phyloP scores from a whole-genome alignment of 2,797 vertebrate genomes.

The Scyliorhinus canicula region DNA sequence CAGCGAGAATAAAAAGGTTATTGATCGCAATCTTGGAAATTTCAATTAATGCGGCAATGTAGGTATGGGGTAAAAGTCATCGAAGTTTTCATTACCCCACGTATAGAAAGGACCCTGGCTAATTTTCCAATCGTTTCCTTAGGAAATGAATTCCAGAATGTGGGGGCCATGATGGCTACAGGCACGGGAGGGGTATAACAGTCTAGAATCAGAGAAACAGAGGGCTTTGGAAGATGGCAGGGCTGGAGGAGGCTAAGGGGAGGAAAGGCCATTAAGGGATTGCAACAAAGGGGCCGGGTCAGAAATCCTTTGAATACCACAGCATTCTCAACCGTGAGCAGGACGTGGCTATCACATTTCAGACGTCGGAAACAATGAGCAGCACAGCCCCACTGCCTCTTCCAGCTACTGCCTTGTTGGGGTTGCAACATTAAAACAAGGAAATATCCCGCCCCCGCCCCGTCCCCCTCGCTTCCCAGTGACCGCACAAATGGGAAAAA shows the following conservation, averaged over 20 bases:
- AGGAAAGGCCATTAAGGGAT: not conserved
- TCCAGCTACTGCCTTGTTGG: not conserved
- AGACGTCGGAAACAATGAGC: not conserved
- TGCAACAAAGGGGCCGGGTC: not conserved
- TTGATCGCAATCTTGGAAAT: not conserved
- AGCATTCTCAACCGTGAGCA: not conserved
- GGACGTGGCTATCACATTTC: not conserved
- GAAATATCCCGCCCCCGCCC: not conserved
- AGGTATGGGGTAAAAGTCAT: not conserved
- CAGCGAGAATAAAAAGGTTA: not conserved
- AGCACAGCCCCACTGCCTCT: not conserved
- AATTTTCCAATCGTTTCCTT: not conserved
- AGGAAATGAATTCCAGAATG: not conserved
- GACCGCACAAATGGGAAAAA: not conserved
- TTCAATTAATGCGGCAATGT: not conserved
- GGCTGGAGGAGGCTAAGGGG: not conserved
- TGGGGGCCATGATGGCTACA: no score
- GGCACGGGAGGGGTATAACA: no score
- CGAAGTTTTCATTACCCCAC: not conserved
- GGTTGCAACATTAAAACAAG: not conserved
- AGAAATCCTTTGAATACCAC: constrained; percentile 17
- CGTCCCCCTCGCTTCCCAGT: not conserved
- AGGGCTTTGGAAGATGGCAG: not conserved
- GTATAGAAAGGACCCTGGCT: not conserved
- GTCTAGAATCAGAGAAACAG: not conserved